Conservation (phyloP, 2,888 invertebrate species). For the Ischnura elegans region DNA sequence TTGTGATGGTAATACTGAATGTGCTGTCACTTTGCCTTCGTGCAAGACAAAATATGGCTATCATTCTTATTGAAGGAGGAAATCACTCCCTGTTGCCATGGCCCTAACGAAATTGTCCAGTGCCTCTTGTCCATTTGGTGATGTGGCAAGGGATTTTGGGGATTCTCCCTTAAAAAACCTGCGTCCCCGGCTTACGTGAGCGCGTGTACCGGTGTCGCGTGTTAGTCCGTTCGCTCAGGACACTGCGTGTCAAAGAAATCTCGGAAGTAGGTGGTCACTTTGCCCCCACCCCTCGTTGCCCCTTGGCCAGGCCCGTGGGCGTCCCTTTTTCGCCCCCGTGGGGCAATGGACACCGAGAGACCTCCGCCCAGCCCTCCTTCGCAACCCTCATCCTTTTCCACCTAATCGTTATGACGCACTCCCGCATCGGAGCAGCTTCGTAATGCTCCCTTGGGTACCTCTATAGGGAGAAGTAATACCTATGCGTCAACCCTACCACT, state of each 20-base stretch:
- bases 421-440: background rate
- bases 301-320: background rate
- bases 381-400: background rate
- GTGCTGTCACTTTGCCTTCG: background rate
- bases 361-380: too few species aligned
- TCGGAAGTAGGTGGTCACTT: background rate
- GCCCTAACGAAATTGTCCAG: background rate
- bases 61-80: background rate
- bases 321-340: background rate
- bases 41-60: background rate
- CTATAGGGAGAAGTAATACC: background rate
- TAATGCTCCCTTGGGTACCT: slow-evolving; percentile 16
- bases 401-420: slow-evolving; percentile 2
- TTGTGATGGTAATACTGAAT: too few species aligned
- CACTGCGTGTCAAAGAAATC: slow-evolving; percentile 53
- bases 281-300: background rate
- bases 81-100: background rate
- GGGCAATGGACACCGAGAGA: background rate
- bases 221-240: background rate
- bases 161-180: background rate
- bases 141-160: background rate
- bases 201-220: background rate
- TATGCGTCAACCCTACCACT: background rate
- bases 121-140: background rate
- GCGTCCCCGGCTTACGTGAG: background rate